A percentile compares a stretch with the other conserved stretches of the same genome.
These are phyloP conservation scores for Herpetotheres cachinnans DNA, from an alignment of 2,113 vertebrate species.

Conservation along the genomic window DNA sequence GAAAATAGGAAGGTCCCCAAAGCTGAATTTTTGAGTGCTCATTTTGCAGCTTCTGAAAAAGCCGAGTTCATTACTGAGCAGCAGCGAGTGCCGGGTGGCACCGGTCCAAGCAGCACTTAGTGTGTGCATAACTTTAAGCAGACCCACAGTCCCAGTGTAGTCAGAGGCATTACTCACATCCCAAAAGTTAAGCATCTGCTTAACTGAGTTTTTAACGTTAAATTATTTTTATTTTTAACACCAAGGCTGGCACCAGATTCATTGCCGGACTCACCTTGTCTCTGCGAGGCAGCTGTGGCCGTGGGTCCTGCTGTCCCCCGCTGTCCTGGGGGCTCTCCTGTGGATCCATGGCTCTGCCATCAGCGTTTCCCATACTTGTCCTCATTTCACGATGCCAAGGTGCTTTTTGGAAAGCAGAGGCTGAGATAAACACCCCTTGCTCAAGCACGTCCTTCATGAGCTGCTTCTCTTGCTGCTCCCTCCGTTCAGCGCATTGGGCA, in stretches of 20 bases:
- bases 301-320: fast-evolving
- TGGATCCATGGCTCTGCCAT: not conserved
- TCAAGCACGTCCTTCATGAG: fast-evolving
- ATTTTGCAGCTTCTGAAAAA: not conserved
- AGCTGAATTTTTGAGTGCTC: not conserved
- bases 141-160: not conserved
- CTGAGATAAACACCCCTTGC: not conserved
- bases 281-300: fast-evolving
- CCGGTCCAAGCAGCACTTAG: not conserved
- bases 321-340: not conserved
- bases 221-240: not conserved
- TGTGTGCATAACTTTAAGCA: not conserved
- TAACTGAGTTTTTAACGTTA: not conserved
- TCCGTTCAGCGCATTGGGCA: fast-evolving
- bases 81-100: not conserved
- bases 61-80: not conserved
- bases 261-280: not conserved
- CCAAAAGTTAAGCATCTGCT: not conserved
- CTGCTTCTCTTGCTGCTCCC: not conserved
- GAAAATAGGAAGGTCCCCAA: not conserved
- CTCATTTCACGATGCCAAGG: not conserved
- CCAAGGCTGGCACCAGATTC: not conserved
- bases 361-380: fast-evolving
- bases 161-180: not conserved
- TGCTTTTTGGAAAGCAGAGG: not conserved